These are phyloP conservation scores for Theretra japonica DNA, from an alignment of 2,888 invertebrate genomes.

Conservation along the genomic window DNA sequence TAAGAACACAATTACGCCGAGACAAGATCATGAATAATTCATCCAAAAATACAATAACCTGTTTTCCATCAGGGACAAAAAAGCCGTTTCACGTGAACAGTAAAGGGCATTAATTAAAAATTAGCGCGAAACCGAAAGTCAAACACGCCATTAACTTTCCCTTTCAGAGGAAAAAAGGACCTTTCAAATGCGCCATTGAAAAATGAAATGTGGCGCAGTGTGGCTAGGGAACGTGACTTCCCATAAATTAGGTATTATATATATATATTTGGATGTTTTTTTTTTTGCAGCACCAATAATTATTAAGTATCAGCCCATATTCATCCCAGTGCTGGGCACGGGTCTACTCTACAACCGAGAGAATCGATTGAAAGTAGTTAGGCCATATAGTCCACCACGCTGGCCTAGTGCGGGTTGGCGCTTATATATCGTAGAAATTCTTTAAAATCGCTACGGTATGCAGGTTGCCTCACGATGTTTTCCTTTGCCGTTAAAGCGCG, in stretches of 20 bases:
- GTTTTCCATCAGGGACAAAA: conserved; percentile 11
- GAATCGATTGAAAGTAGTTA: too few species aligned
- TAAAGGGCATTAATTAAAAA: conserved; percentile 31
- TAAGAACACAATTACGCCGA: neutral
- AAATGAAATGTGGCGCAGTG: conserved; percentile 8
- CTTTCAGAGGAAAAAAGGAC: conserved; percentile 19
- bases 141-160: conserved; percentile 27
- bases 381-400: too few species aligned
- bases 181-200: conserved; percentile 21
- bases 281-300: too few species aligned
- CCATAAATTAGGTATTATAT: neutral
- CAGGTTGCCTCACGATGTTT: too few species aligned
- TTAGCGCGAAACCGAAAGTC: conserved; percentile 29
- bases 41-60: conserved; percentile 5
- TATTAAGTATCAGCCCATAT: too few species aligned
- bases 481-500: too few species aligned
- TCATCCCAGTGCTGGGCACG: too few species aligned
- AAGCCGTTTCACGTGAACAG: neutral
- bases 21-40: conserved; percentile 7
- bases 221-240: neutral
- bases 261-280: too few species aligned
- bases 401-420: too few species aligned
- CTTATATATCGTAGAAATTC: too few species aligned
- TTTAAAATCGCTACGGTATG: too few species aligned
- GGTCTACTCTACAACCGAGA: too few species aligned